These are phyloP conservation scores for Microcebus lehilahytsara DNA, from an alignment of 2,113 vertebrate species.

Conservation along the genomic window DNA sequence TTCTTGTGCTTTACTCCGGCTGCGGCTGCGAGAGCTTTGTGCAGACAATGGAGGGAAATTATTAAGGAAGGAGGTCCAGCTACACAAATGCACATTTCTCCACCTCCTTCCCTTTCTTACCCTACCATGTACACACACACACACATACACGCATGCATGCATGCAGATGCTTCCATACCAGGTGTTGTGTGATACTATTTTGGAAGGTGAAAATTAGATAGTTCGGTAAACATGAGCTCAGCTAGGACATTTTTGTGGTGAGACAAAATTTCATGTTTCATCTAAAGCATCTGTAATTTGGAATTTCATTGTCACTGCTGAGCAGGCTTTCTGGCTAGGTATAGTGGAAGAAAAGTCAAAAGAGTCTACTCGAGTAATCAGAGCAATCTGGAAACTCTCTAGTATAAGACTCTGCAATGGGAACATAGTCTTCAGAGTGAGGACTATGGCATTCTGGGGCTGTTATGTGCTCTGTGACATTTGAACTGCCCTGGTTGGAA, in stretches of 20 bases:
- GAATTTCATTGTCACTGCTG: constrained; percentile 17
- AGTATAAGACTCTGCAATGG: background rate
- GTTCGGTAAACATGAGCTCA: constrained; percentile 49
- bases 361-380: background rate
- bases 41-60: background rate
- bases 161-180: background rate
- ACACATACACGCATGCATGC: background rate
- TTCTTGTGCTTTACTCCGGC: background rate
- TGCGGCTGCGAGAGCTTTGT: background rate
- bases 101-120: background rate
- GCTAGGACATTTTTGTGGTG: constrained; percentile 55
- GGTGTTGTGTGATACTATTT: constrained; percentile 30
- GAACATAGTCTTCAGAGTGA: background rate
- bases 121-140: background rate
- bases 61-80: background rate
- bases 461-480: background rate
- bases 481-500: background rate
- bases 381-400: background rate
- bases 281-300: constrained; percentile 57
- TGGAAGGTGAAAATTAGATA: constrained; percentile 65
- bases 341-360: background rate
- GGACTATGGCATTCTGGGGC: background rate
- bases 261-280: constrained; percentile 49
- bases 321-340: background rate
- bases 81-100: background rate